Evolutionary conservation across 2,888 invertebrate species (phyloP).

Genomic region (Fragum whitleyi): DNA sequence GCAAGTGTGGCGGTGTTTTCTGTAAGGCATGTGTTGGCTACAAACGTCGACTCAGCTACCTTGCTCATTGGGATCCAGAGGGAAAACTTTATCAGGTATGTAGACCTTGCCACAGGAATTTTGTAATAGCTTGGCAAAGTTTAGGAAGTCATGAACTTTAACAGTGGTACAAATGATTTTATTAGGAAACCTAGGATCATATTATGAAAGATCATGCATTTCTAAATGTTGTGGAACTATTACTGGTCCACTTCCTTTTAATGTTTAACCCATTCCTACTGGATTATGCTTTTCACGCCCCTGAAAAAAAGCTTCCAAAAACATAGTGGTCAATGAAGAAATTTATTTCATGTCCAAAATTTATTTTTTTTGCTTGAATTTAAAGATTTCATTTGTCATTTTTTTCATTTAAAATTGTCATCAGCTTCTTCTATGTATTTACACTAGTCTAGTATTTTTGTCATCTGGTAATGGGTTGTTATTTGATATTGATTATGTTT

Average conservation of each 20-base stretch:
- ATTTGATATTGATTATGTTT: too few relatives aligned
- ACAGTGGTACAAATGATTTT: too few relatives aligned
- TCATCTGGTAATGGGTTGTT: not conserved
- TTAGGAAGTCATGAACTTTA: too few relatives aligned
- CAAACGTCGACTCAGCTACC: constrained; percentile 71
- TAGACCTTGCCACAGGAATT: not conserved
- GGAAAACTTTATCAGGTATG: constrained; percentile 78
- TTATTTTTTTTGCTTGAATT: too few relatives aligned
- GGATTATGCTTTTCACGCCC: not conserved
- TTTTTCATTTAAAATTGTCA: too few relatives aligned
- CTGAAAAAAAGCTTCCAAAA: not conserved
- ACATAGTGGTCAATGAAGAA: not conserved
- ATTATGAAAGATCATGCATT: too few relatives aligned
- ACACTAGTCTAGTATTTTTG: not conserved
- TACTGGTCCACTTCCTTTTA: too few relatives aligned
- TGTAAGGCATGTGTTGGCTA: constrained; percentile 74
- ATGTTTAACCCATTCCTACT: not conserved
- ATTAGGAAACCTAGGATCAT: too few relatives aligned
- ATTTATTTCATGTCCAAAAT: too few relatives aligned
- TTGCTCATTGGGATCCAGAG: constrained; percentile 78
- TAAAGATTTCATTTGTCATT: too few relatives aligned
- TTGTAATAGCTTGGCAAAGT: not conserved
- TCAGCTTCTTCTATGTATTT: too few relatives aligned
- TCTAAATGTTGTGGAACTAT: too few relatives aligned
- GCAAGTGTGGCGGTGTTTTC: constrained; percentile 80